phyloP scores from a whole-genome alignment of 1,140 invertebrate genomes.

The Bombus terrestris region DNA sequence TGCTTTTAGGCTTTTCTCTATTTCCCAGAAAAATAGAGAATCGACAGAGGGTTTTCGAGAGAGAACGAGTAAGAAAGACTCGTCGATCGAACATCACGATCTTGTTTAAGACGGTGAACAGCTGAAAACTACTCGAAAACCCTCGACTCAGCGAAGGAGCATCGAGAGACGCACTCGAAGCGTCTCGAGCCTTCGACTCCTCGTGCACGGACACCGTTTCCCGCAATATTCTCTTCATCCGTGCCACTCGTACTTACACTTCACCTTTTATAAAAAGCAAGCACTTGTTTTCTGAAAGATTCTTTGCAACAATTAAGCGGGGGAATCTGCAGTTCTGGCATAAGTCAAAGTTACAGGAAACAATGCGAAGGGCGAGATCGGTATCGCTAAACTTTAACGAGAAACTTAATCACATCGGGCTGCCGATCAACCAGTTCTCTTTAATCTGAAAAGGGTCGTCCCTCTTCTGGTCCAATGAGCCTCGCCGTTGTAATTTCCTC shows the following conservation, averaged over 20 bases:
- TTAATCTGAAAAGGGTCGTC: slow-evolving; percentile 24
- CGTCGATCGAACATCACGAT: slow-evolving; percentile 19
- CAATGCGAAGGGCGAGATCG: not conserved
- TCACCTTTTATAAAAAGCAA: not conserved
- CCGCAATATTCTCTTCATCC: not conserved
- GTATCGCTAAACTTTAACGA: not conserved
- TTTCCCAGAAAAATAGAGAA: not conserved
- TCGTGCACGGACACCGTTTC: not conserved
- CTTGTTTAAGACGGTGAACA: slow-evolving; percentile 6
- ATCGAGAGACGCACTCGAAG: slow-evolving; percentile 29
- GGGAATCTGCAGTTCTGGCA: not conserved
- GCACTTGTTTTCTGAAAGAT: not conserved
- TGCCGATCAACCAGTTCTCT: slow-evolving; percentile 1
- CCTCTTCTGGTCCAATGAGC: slow-evolving; percentile 1
- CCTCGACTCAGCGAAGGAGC: not conserved
- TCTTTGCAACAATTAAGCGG: not conserved
- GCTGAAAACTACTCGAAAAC: slow-evolving; percentile 26
- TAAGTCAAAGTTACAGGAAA: not conserved
- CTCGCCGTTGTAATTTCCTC: slow-evolving; percentile 16
- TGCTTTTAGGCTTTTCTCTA: not conserved
- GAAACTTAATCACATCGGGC: not conserved
- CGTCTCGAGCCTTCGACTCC: slow-evolving; percentile 1
- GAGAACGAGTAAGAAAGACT: too few species aligned
- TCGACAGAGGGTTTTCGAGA: too few species aligned
- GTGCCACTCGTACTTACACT: not conserved